A percentile compares a stretch with the other conserved stretches of the same genome.
Conservation (phyloP, 2,113 vertebrate genomes). For the Hipposideros armiger region DNA sequence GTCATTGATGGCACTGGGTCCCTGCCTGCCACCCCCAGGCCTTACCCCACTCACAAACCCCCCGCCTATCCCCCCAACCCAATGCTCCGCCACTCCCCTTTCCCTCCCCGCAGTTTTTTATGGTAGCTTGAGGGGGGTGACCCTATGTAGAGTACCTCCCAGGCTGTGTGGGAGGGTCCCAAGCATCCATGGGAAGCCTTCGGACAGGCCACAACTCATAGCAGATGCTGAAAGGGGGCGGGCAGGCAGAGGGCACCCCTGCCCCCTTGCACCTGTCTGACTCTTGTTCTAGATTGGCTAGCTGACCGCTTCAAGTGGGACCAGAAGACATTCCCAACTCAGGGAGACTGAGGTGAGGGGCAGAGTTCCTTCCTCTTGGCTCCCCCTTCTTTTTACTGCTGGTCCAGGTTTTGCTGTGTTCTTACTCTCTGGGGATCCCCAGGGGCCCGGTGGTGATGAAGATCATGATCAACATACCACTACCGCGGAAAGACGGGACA, state of each 20-base stretch:
- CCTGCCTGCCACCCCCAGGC: constrained; percentile 74
- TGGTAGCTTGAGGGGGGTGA: neutral
- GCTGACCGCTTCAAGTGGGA: neutral
- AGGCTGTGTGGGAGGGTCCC: constrained; percentile 56
- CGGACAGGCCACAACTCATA: neutral
- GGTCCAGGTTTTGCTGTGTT: neutral
- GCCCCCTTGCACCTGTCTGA: neutral
- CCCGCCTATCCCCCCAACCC: neutral
- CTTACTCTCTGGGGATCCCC: neutral
- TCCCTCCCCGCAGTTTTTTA: neutral
- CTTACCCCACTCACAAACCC: constrained; percentile 14
- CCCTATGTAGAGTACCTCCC: neutral
- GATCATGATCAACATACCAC: neutral
- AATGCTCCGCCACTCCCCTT: neutral
- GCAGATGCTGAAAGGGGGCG: fast-evolving
- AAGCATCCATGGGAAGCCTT: neutral
- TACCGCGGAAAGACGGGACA: fast-evolving
- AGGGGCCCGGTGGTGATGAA: fast-evolving
- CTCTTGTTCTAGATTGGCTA: constrained; percentile 54
- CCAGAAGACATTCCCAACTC: constrained; percentile 43
- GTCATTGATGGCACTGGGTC: constrained; percentile 79
- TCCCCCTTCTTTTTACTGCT: neutral
- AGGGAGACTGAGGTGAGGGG: constrained; percentile 65
- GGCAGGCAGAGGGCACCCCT: neutral
- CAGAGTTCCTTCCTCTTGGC: neutral